Conservation (phyloP, 2,797 vertebrate genomes). For the Channa striata region DNA sequence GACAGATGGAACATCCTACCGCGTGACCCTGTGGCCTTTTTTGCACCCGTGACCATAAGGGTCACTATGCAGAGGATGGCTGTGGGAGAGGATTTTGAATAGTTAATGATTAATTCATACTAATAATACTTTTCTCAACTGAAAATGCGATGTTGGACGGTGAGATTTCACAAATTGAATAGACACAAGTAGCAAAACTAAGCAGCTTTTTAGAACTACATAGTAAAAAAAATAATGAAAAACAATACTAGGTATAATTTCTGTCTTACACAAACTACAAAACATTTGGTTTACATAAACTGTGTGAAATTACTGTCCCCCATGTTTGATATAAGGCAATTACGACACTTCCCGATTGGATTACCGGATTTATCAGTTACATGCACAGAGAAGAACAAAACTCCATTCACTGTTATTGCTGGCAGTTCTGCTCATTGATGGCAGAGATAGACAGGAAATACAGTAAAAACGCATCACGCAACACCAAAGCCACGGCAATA, state of each 20-base stretch:
- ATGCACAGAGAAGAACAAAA: conserved; percentile 55
- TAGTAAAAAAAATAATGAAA: conserved; percentile 23
- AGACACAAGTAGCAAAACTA: not conserved
- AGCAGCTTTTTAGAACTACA: not conserved
- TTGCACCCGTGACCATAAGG: conserved; percentile 74
- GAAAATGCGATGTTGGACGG: not conserved
- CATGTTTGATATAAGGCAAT: conserved; percentile 71
- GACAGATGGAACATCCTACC: conserved; percentile 83
- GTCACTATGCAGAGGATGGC: conserved; percentile 56
- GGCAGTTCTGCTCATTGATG: conserved; percentile 48
- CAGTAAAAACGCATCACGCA: conserved; percentile 29
- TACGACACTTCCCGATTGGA: conserved; percentile 51
- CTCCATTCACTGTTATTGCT: conserved; percentile 46
- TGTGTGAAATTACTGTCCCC: conserved; percentile 62
- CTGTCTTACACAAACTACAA: too few relatives aligned
- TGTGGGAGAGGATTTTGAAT: conserved; percentile 45
- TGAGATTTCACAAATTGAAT: conserved; percentile 4
- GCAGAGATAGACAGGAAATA: conserved; percentile 53
- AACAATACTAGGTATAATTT: conserved; percentile 10
- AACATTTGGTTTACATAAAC: too few relatives aligned
- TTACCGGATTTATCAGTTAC: conserved; percentile 60
- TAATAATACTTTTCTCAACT: conserved; percentile 9
- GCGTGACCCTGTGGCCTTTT: conserved; percentile 71
- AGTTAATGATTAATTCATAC: conserved; percentile 39
- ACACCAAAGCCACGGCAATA: not conserved